Percentiles rank a stretch among this genome's conserved stretches.
These are phyloP conservation scores for Leucophenga montana DNA, from an alignment of 2,888 invertebrate species.

Conservation along the genomic window DNA sequence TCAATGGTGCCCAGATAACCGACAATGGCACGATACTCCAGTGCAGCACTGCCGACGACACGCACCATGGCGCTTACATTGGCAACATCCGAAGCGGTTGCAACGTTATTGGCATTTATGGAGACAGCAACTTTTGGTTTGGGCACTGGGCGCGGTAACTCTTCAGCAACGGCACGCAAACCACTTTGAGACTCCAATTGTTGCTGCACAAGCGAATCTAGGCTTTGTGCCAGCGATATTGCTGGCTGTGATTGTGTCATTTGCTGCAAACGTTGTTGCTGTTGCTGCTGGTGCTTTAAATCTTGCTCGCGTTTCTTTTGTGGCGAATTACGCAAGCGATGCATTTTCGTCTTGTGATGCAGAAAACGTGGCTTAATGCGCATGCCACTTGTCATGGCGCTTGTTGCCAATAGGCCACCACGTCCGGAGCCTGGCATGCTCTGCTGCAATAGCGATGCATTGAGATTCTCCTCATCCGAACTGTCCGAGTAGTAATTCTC, in stretches of 20 bases:
- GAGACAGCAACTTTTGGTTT: slow-evolving; percentile 41
- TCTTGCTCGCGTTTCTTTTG: slow-evolving; percentile 69
- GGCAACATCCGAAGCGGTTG: slow-evolving; percentile 66
- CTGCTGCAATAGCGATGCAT: slow-evolving; percentile 51
- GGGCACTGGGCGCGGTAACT: slow-evolving; percentile 54
- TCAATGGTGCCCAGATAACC: slow-evolving; percentile 97
- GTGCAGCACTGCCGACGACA: slow-evolving; percentile 71
- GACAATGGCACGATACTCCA: slow-evolving; percentile 89
- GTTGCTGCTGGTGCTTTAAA: slow-evolving; percentile 7
- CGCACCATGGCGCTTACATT: slow-evolving; percentile 74
- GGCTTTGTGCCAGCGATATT: slow-evolving; percentile 6
- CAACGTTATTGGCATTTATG: slow-evolving; percentile 22
- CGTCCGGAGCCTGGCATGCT: slow-evolving; percentile 44
- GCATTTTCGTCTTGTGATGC: slow-evolving; percentile 75
- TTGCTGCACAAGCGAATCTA: slow-evolving; percentile 36
- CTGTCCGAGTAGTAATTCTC: slow-evolving; percentile 90
- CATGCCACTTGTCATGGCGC: slow-evolving; percentile 41
- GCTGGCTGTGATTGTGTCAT: slow-evolving; percentile 16
- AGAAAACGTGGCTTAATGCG: slow-evolving; percentile 72
- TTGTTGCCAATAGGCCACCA: slow-evolving; percentile 46
- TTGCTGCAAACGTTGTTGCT: slow-evolving; percentile 5
- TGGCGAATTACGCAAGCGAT: slow-evolving; percentile 77
- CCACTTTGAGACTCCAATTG: slow-evolving; percentile 35
- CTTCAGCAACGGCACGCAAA: slow-evolving; percentile 67
- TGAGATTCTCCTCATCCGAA: slow-evolving; percentile 83